Percentiles rank a stretch among this genome's conserved stretches.
These are phyloP conservation scores for Cremastinae sp. DNA, from an alignment of 2,888 invertebrate species.

Conservation along the genomic window DNA sequence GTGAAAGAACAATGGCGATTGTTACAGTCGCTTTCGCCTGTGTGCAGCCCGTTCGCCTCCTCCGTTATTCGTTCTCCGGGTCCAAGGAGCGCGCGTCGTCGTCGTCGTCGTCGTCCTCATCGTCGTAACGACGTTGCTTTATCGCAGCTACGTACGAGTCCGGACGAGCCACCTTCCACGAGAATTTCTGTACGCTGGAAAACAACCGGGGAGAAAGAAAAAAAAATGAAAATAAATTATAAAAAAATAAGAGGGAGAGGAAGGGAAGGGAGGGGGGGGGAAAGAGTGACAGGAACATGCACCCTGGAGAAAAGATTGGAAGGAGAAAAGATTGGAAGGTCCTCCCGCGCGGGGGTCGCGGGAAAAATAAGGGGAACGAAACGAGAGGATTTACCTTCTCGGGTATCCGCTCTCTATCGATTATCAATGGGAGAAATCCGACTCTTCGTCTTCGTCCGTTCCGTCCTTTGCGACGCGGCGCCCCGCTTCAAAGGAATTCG, in stretches of 20 bases:
- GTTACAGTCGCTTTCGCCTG: conserved; percentile 56
- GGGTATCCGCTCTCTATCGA: conserved; percentile 45
- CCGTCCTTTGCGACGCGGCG: conserved; percentile 10
- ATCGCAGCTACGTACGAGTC: conserved; percentile 56
- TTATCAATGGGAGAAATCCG: conserved; percentile 38
- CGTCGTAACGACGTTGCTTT: conserved; percentile 60
- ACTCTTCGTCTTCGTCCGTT: conserved; percentile 49
- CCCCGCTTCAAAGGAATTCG: conserved; percentile 42
- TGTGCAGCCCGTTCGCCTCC: background rate
- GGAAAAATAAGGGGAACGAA: conserved; percentile 1
- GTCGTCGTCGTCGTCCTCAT: conserved; percentile 16
- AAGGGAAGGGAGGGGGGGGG: background rate
- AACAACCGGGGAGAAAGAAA: conserved; percentile 22
- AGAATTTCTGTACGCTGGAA: conserved; percentile 49
- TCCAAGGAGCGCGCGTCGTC: conserved; percentile 7
- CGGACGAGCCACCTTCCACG: conserved; percentile 55
- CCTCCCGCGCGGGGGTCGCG: conserved; percentile 29
- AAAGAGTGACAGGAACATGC: conserved; percentile 10
- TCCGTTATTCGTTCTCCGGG: background rate
- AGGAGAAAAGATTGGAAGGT: conserved; percentile 19
- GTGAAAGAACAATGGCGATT: conserved; percentile 68
- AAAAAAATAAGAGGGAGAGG: conserved; percentile 37
- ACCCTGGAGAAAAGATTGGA: conserved; percentile 19
- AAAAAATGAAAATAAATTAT: conserved; percentile 34
- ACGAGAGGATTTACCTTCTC: too few relatives aligned